Evolutionary conservation across 2,888 invertebrate genomes (phyloP), one percentile per base, ranked within the genome.

Genomic region (Macrostomum cliftonense): DNA sequence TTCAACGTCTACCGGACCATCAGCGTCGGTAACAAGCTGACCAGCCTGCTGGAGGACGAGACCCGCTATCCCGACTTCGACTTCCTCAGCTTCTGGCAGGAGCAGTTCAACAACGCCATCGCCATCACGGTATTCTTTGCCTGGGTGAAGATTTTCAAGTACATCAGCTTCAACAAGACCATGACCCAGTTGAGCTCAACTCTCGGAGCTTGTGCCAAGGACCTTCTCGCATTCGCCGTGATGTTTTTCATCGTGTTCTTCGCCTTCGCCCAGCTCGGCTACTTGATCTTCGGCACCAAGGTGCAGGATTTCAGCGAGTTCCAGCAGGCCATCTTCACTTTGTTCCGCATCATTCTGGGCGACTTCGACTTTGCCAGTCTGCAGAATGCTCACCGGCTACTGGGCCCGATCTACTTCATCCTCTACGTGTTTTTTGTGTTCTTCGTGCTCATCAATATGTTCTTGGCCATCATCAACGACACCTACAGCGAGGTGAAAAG

Each of bases 191-290:
- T 83, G 48, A 79, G 77, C 50, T 76, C 75, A 13, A 82, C 82
- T 1, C 67, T 82, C 12, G 74, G 74, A 20, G 73, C 77, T 74
- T 80, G 81, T 62, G 76, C 78, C 5, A 77, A 76, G 60, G 81
- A 82, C 62, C 70, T 82, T 55, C 71, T 77, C 38, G 80, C 80
- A 9, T 82, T 82, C 63, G 76, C 78, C 13, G 70, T 82, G 17
- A 81, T 82, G 80, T 82, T 82, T 68, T 76, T 78, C 62, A 79
- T 82, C 53, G 78, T 81, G 37, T 81, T 82, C 69, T 71, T 80
- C 59, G 80, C 82, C 21, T 83, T 80, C 67, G 79, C 81, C 1
- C 79, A 80, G 65, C 71, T 82, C 46, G 82, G 81, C 12, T 78
- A 79, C 54, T 68, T 82, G 19, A 68, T 81, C 14, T 82, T 82